Base-by-base conservation (phyloP, 2,888 invertebrate species). In the Pilophorus perplexus region DNA sequence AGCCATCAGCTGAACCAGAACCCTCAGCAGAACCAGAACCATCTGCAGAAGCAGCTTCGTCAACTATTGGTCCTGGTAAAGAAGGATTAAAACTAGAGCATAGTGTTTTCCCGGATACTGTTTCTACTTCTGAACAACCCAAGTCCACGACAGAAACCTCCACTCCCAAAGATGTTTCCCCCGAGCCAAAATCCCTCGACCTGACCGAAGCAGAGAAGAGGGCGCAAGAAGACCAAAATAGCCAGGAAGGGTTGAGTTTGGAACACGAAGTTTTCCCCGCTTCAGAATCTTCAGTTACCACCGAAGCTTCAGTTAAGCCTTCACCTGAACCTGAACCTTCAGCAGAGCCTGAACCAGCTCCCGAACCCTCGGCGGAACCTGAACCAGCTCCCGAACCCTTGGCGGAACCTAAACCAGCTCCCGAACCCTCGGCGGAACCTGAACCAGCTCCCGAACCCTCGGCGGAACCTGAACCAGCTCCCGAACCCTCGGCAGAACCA, bases 11-110 rank as follows among this genome's bases (percentile, higher is more conserved):
- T 3, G 71, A 73, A 60, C 70, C 73, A 14, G 71, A 74, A 40
- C 72, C 75, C 27, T 57, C 55, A 59, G 68, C 73, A 37, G 66
- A 66, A 42, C 54, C 70, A 3, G 70, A 72, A 67, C 68, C 73
- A 55, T 66, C 69, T 54, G 62, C 72, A 46, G 73, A 74, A 72
- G 73, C 74, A n/a, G 67, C 69, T 14, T 68, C 72, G 18, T 71
- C 73, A 55, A 65, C 74, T n/a, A n/a, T n/a, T n/a, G n/a, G n/a
- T 27, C n/a, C 72, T 70, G 68, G 72, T 52, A n/a, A n/a, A n/a
- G n/a, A n/a, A n/a, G n/a, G n/a, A n/a, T n/a, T n/a, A n/a, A n/a
- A n/a, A n/a, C n/a, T n/a, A n/a, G n/a, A n/a, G n/a, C n/a, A n/a
- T n/a, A n/a, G n/a, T n/a, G n/a, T n/a, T n/a, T n/a, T n/a, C n/a